Base-by-base conservation (phyloP, 2,888 invertebrate genomes). In the Plemyria rubiginata region DNA sequence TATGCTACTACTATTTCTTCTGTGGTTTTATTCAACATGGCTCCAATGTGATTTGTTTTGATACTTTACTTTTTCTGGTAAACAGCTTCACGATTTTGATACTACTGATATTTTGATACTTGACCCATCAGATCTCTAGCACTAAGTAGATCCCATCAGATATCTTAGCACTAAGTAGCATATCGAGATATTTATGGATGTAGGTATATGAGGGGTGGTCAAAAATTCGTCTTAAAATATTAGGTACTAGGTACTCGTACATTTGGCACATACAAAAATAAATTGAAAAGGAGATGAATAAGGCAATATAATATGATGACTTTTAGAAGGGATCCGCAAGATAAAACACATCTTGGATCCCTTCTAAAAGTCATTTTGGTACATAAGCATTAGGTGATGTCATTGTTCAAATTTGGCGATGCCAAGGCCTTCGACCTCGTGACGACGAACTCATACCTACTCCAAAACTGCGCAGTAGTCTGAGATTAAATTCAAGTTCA, bases 351-450 rank as follows among this genome's bases (percentile, higher is more conserved):
- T n/a, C n/a, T n/a, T n/a, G n/a, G n/a, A n/a, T n/a, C n/a, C n/a
- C n/a, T n/a, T n/a, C n/a, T n/a, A n/a, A n/a, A n/a, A n/a, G 54
- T 57, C n/a, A 16, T 62, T 45, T 11, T 6, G 45, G 51, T 43
- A 51, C 15, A 54, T 4, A 53, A 28, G 28, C 36, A 40, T 55
- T 55, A 52, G 55, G 45, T 73, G 71, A 73, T 67, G 73, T 70
- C 66, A 68, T 68, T 65, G 65, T 76, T 78, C 81, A 83, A 86
- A 87, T 90, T 91, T 85, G 90, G 90, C 89, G 86, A 87, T 85
- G 87, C 70, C 15, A 75, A 80, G 88, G 83, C 82, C 76, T 74
- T 81, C 85, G 90, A 90, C 91, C 90, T 90, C 90, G 71, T 76
- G 80, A 75, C 70, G 65, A 46, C 40, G 67, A 67, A 73, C 73